These are phyloP conservation scores for Nixonia krombeini DNA, from an alignment of 1,140 invertebrate species.

Conservation along the genomic window DNA sequence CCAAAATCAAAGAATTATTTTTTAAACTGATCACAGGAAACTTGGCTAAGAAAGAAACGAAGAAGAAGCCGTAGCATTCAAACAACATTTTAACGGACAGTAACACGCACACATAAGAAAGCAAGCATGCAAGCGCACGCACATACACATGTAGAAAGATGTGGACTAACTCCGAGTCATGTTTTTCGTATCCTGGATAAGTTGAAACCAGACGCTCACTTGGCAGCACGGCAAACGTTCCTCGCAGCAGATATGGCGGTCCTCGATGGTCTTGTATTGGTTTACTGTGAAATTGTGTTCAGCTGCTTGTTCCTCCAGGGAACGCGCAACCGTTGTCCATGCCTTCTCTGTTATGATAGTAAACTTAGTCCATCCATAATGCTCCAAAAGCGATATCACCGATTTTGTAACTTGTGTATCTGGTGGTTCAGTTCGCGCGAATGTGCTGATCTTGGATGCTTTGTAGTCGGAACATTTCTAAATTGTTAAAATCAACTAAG, in stretches of 20 bases:
- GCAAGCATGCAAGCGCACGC: conserved; percentile 38
- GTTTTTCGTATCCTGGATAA: conserved; percentile 91
- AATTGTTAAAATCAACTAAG: conserved; percentile 56
- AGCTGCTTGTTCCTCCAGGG: conserved; percentile 80
- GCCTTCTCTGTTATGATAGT: conserved; percentile 90
- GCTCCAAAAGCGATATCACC: conserved; percentile 87
- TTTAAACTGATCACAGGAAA: no score
- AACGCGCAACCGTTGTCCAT: conserved; percentile 84
- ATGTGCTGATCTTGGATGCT: conserved; percentile 89
- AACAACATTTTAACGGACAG: neutral
- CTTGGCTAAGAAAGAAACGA: conserved; percentile 2
- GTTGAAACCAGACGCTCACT: conserved; percentile 83
- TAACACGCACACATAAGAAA: conserved; percentile 5
- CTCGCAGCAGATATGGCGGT: conserved; percentile 82
- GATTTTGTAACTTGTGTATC: conserved; percentile 96
- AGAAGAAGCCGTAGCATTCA: neutral
- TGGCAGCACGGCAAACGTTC: conserved; percentile 81
- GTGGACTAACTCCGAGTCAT: conserved; percentile 85
- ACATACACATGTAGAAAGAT: conserved; percentile 49
- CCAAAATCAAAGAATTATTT: conserved; percentile 15
- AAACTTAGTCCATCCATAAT: conserved; percentile 96
- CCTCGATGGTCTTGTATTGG: conserved; percentile 78
- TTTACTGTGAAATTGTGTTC: conserved; percentile 86
- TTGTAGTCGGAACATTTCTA: conserved; percentile 95
- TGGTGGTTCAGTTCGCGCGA: conserved; percentile 94